Conservation (phyloP, 2,888 invertebrate species). For the Plemyria rubiginata region DNA sequence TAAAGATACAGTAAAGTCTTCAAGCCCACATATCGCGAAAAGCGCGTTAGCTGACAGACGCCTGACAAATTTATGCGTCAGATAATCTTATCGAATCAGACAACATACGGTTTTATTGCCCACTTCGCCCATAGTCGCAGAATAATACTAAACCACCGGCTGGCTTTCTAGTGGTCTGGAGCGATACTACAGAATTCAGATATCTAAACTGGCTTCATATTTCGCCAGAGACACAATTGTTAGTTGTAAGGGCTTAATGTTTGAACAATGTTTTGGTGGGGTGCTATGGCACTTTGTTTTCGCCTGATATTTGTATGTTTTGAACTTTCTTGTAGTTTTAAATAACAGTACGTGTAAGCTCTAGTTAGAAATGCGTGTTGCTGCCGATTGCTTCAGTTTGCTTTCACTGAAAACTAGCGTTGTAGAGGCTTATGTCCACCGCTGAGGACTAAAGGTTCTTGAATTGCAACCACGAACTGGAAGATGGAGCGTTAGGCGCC, state of each 20-base stretch:
- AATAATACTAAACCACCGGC: constrained; percentile 24
- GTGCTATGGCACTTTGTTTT: background rate
- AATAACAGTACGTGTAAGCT: too few relatives aligned
- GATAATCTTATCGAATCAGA: constrained; percentile 71
- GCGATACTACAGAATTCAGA: constrained; percentile 39
- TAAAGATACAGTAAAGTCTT: constrained; percentile 21
- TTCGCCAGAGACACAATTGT: constrained; percentile 30
- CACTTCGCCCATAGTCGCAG: constrained; percentile 40
- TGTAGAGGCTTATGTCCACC: too few relatives aligned
- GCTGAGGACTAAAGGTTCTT: too few relatives aligned
- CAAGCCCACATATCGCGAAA: constrained; percentile 39
- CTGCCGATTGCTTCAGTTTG: too few relatives aligned
- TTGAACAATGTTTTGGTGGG: constrained; percentile 14
- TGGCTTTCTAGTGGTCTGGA: constrained; percentile 37
- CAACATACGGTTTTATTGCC: constrained; percentile 71
- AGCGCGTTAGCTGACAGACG: constrained; percentile 43
- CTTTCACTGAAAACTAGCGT: too few relatives aligned
- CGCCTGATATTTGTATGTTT: too few relatives aligned
- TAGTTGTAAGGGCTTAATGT: constrained; percentile 25
- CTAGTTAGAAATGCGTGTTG: too few relatives aligned
- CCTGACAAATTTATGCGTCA: constrained; percentile 75
- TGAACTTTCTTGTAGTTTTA: too few relatives aligned
- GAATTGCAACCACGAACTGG: too few relatives aligned
- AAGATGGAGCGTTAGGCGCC: too few relatives aligned
- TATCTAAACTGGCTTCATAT: constrained; percentile 41